Conservation (phyloP, 2,888 invertebrate species). For the Nephrotoma flavescens region DNA sequence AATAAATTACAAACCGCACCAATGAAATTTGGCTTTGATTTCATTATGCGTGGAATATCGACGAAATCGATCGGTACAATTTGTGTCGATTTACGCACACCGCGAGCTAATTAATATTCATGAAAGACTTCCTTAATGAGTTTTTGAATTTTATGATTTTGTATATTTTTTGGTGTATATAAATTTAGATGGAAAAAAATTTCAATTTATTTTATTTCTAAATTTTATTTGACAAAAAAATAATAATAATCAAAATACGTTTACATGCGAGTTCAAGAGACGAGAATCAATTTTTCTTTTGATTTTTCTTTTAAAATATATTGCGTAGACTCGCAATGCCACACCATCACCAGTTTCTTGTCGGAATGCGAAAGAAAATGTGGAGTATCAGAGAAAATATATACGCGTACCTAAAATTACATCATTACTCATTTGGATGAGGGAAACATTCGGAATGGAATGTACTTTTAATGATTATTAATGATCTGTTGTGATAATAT, state of each 20-base stretch:
- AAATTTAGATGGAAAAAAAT: neutral
- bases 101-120: neutral
- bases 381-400: neutral
- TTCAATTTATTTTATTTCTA: neutral
- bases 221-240: neutral
- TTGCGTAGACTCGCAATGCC: neutral
- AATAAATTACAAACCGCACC: neutral
- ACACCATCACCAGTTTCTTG: neutral
- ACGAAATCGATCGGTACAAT: neutral
- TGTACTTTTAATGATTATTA: neutral
- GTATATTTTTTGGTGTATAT: neutral
- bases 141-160: neutral
- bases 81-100: neutral
- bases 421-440: neutral
- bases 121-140: neutral
- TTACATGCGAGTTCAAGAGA: neutral
- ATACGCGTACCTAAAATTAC: neutral
- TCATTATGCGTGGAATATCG: neutral
- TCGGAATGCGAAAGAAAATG: neutral
- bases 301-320: neutral
- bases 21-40: neutral
- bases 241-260: neutral
- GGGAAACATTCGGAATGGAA: neutral
- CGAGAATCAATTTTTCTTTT: neutral
- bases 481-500: neutral